Conservation (phyloP, 2,888 invertebrate species). For the Panzeria rudis region DNA sequence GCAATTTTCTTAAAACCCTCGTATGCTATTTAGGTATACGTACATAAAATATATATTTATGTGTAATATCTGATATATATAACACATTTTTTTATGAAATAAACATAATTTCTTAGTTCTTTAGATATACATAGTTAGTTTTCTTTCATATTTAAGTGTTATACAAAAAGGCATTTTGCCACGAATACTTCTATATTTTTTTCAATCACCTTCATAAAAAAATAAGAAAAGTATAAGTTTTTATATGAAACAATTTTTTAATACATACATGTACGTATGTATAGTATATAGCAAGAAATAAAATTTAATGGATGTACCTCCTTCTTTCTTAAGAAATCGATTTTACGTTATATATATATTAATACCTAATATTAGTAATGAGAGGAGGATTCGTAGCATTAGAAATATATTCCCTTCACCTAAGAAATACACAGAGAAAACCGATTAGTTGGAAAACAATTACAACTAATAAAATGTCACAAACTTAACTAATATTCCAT, state of each 20-base stretch:
- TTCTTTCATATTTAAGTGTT: not conserved
- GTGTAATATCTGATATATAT: not conserved
- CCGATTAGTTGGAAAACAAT: too few relatives aligned
- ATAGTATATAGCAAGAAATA: too few relatives aligned
- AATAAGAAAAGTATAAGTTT: not conserved
- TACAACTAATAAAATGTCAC: too few relatives aligned
- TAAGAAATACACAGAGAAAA: too few relatives aligned
- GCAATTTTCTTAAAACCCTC: not conserved
- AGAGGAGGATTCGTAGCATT: too few relatives aligned
- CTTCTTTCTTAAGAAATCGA: too few relatives aligned
- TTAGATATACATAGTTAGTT: not conserved
- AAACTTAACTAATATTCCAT: too few relatives aligned
- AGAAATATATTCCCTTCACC: too few relatives aligned
- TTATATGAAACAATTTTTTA: not conserved
- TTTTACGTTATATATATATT: too few relatives aligned
- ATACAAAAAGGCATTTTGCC: not conserved
- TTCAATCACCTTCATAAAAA: not conserved
- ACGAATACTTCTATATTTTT: not conserved
- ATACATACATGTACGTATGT: not conserved
- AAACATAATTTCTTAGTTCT: not conserved
- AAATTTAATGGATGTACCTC: too few relatives aligned
- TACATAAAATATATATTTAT: not conserved
- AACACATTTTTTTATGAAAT: too few relatives aligned
- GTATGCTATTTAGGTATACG: not conserved
- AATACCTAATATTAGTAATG: too few relatives aligned